Evolutionary conservation across 1,140 invertebrate genomes (phyloP).

Genomic region (Zophobas atratus): DNA sequence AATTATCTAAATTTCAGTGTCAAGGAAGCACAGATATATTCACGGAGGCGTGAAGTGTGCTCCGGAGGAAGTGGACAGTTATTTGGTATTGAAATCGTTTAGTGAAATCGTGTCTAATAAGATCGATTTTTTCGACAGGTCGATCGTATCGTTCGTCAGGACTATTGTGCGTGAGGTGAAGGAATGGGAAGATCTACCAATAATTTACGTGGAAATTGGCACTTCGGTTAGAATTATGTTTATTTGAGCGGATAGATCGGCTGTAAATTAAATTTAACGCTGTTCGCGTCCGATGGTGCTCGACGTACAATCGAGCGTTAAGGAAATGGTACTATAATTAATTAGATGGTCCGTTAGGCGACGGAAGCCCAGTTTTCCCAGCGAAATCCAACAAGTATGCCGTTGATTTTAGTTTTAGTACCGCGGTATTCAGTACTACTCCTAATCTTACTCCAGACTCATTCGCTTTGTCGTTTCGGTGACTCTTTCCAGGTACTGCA

Average conservation of each 20-base stretch:
- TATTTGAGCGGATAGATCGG: constrained; percentile 8
- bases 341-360: constrained; percentile 29
- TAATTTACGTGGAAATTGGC: constrained; percentile 16
- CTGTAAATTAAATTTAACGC: constrained; percentile 40
- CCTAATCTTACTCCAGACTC: not conserved
- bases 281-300: not conserved
- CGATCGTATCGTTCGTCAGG: not conserved
- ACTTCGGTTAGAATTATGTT: constrained; percentile 15
- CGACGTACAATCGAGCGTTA: constrained; percentile 26
- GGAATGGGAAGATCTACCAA: constrained; percentile 1
- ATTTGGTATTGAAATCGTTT: constrained; percentile 11
- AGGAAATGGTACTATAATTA: constrained; percentile 31
- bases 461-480: not conserved
- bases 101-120: not conserved
- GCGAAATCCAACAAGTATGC: too few relatives aligned
- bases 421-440: not conserved
- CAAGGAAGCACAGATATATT: constrained; percentile 20
- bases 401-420: too few relatives aligned
- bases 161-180: constrained; percentile 15
- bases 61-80: constrained; percentile 33
- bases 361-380: not conserved
- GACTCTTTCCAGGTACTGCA: constrained; percentile 11
- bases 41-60: constrained; percentile 14
- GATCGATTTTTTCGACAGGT: constrained; percentile 15
- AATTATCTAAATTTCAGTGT: constrained; percentile 13